phyloP scores from a whole-genome alignment of 2,888 invertebrate species.

The Calameuta pallipes region DNA sequence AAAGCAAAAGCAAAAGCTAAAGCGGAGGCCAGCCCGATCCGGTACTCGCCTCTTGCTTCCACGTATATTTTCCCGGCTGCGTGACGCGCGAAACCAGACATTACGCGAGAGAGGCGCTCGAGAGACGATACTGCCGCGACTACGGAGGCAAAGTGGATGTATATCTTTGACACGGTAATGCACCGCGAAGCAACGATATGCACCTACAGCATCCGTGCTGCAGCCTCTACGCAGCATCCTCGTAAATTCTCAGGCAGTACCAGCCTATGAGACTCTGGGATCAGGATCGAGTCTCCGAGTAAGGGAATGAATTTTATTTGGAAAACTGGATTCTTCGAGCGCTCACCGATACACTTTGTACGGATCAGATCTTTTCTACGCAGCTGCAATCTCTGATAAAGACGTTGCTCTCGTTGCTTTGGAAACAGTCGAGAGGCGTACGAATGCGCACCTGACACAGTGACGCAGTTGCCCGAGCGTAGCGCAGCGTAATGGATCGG shows the following conservation, averaged over 20 bases:
- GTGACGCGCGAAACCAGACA: conserved; percentile 1
- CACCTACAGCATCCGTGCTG: not conserved
- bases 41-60: not conserved
- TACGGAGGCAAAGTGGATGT: conserved; percentile 1
- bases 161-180: conserved; percentile 9
- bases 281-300: not conserved
- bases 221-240: not conserved
- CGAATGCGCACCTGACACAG: conserved; percentile 11
- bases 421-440: not conserved
- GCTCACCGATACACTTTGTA: not conserved
- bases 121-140: not conserved
- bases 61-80: not conserved
- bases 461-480: not conserved
- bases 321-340: not conserved
- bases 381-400: not conserved
- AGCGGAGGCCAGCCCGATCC: not conserved
- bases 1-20: no score
- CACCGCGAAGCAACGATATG: not conserved
- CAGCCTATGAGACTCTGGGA: not conserved
- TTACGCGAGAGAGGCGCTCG: not conserved
- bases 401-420: not conserved
- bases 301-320: not conserved
- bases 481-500: not conserved
- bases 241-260: not conserved
- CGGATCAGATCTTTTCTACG: not conserved